Evolutionary conservation across 2,888 invertebrate species (phyloP).

Genomic region (Biston stratarius): DNA sequence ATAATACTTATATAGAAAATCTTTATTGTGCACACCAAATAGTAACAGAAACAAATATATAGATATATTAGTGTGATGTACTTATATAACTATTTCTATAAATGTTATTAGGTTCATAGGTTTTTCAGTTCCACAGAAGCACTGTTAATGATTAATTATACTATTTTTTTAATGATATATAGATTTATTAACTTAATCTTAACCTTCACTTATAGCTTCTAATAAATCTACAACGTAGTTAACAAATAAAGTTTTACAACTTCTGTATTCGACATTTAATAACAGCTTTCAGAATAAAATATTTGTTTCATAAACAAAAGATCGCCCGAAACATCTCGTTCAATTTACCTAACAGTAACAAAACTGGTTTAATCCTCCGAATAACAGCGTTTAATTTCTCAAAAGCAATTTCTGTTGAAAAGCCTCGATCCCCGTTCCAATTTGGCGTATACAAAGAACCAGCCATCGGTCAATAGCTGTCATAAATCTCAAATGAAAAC

Average conservation of each 20-base stretch:
- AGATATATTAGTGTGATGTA: too few species aligned
- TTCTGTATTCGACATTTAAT: conserved; percentile 20
- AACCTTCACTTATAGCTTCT: too few species aligned
- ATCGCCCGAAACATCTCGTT: conserved; percentile 28
- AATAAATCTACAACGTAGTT: not conserved
- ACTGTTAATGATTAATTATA: too few species aligned
- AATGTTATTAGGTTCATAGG: too few species aligned
- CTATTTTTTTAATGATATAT: too few species aligned
- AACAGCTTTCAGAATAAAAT: conserved; percentile 3
- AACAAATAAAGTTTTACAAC: not conserved
- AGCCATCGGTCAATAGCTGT: conserved; percentile 48
- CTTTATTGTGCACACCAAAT: too few species aligned
- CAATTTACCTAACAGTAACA: conserved; percentile 30
- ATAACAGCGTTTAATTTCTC: conserved; percentile 31
- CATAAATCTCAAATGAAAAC: conserved; percentile 70
- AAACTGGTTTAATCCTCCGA: conserved; percentile 25
- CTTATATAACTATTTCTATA: too few species aligned
- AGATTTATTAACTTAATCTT: too few species aligned
- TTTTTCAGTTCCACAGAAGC: too few species aligned
- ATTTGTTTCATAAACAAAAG: conserved; percentile 31
- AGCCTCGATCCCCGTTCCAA: conserved; percentile 30
- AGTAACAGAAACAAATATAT: too few species aligned
- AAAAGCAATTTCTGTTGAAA: conserved; percentile 36
- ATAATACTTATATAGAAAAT: too few species aligned
- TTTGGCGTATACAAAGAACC: conserved; percentile 32